Percentiles rank a stretch among this genome's conserved stretches.
phyloP scores from a whole-genome alignment of 2,888 invertebrate genomes.

The Mythimna lalbum region DNA sequence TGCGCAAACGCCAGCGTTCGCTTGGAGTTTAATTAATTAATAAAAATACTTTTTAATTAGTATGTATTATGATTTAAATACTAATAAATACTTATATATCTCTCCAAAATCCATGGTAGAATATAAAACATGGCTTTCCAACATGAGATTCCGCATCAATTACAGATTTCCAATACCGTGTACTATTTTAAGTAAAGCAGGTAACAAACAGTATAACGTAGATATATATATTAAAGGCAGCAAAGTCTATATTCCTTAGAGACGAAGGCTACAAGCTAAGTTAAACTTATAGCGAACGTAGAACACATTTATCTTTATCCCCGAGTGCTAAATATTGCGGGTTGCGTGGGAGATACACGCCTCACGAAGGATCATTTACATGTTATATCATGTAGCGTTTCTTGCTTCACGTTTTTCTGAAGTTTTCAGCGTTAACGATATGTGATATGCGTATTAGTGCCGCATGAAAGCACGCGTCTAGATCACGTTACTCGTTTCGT shows the following conservation, averaged over 20 bases:
- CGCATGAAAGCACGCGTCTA: conserved; percentile 20
- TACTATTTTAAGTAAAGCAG: not conserved
- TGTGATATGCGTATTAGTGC: conserved; percentile 16
- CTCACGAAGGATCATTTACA: conserved; percentile 26
- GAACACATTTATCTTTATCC: conserved; percentile 47
- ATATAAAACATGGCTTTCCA: too few species aligned
- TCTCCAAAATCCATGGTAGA: too few species aligned
- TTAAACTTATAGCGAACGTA: conserved; percentile 30
- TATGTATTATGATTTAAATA: too few species aligned
- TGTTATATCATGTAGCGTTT: conserved; percentile 19
- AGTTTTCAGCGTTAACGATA: conserved; percentile 10
- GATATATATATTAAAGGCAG: conserved; percentile 20
- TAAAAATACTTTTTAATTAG: too few species aligned
- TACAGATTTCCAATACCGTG: not conserved
- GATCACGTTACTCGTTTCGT: conserved; percentile 11
- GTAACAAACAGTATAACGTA: not conserved
- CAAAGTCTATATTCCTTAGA: not conserved
- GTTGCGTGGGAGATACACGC: conserved; percentile 16
- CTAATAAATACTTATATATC: too few species aligned
- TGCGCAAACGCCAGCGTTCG: too few species aligned
- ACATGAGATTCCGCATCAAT: not conserved
- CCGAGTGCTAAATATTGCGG: conserved; percentile 26
- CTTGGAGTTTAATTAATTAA: too few species aligned
- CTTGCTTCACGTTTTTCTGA: conserved; percentile 13
- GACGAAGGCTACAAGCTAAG: conserved; percentile 3